These are phyloP conservation scores for Pinctada fucata DNA, from an alignment of 2,888 invertebrate genomes.

Conservation along the genomic window DNA sequence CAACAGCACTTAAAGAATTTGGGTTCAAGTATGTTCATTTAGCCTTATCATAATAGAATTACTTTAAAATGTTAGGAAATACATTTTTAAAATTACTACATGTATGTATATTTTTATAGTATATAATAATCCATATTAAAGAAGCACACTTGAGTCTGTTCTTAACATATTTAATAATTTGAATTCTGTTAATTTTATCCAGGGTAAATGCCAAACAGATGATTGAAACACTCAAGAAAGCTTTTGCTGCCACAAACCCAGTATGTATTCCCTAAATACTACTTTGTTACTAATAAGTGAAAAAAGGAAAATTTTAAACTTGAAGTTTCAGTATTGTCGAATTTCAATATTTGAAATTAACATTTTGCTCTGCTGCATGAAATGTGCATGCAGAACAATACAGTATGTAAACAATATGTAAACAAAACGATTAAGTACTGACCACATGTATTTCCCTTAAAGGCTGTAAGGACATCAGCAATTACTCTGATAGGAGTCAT, in stretches of 20 bases:
- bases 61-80: neutral
- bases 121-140: too few species aligned
- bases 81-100: neutral
- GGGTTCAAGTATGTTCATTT: conserved; percentile 84
- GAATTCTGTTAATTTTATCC: conserved; percentile 19
- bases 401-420: too few species aligned
- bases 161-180: too few species aligned
- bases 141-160: too few species aligned
- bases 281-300: too few species aligned
- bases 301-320: too few species aligned
- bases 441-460: conserved; percentile 4
- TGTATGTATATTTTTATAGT: neutral
- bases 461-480: conserved; percentile 86
- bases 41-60: neutral
- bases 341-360: too few species aligned
- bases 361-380: too few species aligned
- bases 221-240: conserved; percentile 83
- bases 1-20: conserved; percentile 88
- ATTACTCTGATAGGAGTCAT: conserved; percentile 87
- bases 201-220: conserved; percentile 73
- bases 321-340: too few species aligned
- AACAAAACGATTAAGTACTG: too few species aligned
- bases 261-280: conserved; percentile 60
- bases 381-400: too few species aligned
- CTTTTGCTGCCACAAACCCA: conserved; percentile 90